Evolutionary conservation across 2,113 vertebrate genomes (phyloP), one percentile per base, ranked within the genome.

Genomic region (Eulemur rufifrons): DNA sequence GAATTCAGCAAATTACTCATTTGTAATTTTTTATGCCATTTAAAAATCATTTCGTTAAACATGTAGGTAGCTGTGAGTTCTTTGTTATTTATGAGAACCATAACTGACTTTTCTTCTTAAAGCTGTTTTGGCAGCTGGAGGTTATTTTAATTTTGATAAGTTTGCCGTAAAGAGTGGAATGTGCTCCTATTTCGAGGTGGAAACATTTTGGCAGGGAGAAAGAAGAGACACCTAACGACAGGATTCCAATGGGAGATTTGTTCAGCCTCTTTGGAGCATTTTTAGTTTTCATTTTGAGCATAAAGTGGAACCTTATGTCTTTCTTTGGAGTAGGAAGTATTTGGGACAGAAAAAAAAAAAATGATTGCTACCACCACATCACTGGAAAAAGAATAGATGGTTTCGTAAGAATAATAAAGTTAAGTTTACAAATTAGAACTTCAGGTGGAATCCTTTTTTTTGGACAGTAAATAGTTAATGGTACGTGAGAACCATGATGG

Each of bases 61-160:
- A 73, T 25, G 17, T 32, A 54, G 80, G 45, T 90, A 63, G 87
- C 71, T 21, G 18, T 78, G 13, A 39, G 66, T 50, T 94, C 52
- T 94, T 94, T 80, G 50, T 77, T 66, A 61, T 77, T 89, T 32
- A 50, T 39, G 27, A 18, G 81, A 78, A 94, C 0, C 54, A 29
- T 86, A 78, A 25, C 73, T 81, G 42, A 37, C 39, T 89, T 95
- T 95, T 95, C 39, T 61, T 34, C 92, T 97, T 91, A 50, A 47
- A 97, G 47, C 47, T 97, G 32, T 98, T 98, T 97, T 98, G 97
- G 94, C 97, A 98, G 93, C 96, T 98, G 84, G 94, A 97, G 63
- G 29, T 88, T 96, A 77, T 96, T 97, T 97, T 98, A 97, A 93
- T 98, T 98, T 97, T 98, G 96, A 95, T 95, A 95, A 1, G 0